A percentile compares a stretch with the other conserved stretches of the same genome.
Evolutionary conservation across 2,888 invertebrate species (phyloP).

Genomic region (Falcaria lacertinaria): DNA sequence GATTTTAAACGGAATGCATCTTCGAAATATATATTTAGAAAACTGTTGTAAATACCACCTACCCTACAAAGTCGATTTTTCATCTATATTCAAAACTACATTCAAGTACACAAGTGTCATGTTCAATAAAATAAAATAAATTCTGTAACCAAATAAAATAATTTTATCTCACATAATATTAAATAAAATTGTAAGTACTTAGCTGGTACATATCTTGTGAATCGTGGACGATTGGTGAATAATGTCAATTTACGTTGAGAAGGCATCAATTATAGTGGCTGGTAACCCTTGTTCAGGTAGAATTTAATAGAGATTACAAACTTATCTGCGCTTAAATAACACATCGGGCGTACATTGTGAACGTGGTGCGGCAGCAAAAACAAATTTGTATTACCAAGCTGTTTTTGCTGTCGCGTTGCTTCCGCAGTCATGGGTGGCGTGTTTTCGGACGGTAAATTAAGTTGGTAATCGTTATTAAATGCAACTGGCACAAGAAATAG

Average conservation of each 20-base stretch:
- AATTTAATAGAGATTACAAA: no score
- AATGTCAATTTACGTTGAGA: slow-evolving; percentile 9
- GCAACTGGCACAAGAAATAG: no score
- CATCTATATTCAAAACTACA: slow-evolving; percentile 47
- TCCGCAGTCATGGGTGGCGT: no score
- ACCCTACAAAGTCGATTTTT: slow-evolving; percentile 22
- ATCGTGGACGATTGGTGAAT: slow-evolving; percentile 19
- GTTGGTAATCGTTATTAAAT: no score
- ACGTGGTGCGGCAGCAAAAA: no score
- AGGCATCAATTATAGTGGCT: slow-evolving; percentile 26
- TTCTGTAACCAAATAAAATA: slow-evolving; percentile 7
- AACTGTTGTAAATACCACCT: slow-evolving; percentile 19
- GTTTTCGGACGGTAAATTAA: no score
- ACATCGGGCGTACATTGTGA: no score
- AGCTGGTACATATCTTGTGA: slow-evolving; percentile 57
- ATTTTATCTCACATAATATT: slow-evolving; percentile 15
- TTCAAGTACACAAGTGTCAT: slow-evolving; percentile 51
- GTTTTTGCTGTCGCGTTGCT: no score
- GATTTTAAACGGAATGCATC: slow-evolving; percentile 19
- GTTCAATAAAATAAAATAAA: slow-evolving; percentile 28
- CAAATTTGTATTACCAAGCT: no score
- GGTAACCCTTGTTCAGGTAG: no score
- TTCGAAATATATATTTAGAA: slow-evolving; percentile 15
- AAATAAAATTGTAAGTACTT: slow-evolving; percentile 24
- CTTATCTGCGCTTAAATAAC: no score